Conservation (phyloP, 2,888 invertebrate genomes). For the Drosophila lutescens region DNA sequence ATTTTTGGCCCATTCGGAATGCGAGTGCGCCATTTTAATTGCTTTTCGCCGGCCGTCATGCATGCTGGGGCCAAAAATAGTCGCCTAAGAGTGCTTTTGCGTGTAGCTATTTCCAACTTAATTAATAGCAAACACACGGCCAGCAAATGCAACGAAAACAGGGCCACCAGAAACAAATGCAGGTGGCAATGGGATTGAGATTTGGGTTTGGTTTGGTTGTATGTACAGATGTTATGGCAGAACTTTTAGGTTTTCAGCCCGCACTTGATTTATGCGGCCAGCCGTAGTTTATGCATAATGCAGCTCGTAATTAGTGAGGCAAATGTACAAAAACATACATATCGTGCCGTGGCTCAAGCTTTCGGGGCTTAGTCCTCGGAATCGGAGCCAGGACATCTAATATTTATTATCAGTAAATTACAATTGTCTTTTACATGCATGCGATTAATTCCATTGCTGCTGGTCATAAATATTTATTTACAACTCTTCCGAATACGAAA, state of each 20-base stretch:
- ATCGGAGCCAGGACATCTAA: conserved; percentile 59
- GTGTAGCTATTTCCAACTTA: conserved; percentile 78
- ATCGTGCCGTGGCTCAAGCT: conserved; percentile 25
- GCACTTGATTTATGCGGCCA: conserved; percentile 68
- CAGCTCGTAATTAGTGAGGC: conserved; percentile 68
- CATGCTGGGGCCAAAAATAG: conserved; percentile 70
- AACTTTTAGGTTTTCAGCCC: conserved; percentile 48
- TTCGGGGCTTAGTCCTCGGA: conserved; percentile 31
- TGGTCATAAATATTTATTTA: conserved; percentile 78
- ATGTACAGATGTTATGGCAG: not conserved
- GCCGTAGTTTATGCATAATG: conserved; percentile 77
- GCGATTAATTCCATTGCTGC: conserved; percentile 51
- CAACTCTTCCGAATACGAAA: conserved; percentile 56
- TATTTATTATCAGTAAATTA: conserved; percentile 79
- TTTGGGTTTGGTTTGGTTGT: conserved; percentile 4
- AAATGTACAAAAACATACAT: conserved; percentile 44
- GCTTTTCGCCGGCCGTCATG: conserved; percentile 69
- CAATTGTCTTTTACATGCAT: conserved; percentile 75
- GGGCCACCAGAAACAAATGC: conserved; percentile 24
- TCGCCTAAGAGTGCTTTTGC: conserved; percentile 76
- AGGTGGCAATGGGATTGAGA: conserved; percentile 25
- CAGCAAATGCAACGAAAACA: conserved; percentile 33
- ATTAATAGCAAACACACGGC: conserved; percentile 74
- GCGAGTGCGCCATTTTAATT: conserved; percentile 70
- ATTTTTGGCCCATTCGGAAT: conserved; percentile 28